phyloP scores from a whole-genome alignment of 1,140 invertebrate species.

The Dolichoris vasculosae region DNA sequence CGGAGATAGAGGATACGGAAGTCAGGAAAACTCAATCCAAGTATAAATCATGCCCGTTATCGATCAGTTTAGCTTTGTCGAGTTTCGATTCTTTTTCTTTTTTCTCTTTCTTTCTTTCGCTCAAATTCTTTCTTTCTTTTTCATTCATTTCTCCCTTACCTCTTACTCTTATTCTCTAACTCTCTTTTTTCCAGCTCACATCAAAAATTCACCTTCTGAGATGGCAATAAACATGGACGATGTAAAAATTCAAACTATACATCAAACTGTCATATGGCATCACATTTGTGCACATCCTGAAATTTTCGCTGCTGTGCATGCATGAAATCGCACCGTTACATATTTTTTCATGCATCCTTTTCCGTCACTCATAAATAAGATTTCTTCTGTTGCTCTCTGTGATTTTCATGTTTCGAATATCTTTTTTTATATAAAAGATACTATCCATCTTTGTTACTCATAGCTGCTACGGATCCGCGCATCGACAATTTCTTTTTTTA shows the following conservation, averaged over 20 bases:
- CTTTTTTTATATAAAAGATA: background rate
- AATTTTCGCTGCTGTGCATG: slow-evolving; percentile 50
- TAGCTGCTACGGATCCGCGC: background rate
- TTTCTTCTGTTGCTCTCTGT: slow-evolving; percentile 48
- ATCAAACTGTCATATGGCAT: slow-evolving; percentile 63
- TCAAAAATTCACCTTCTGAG: slow-evolving; percentile 59
- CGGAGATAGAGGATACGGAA: background rate
- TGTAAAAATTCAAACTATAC: slow-evolving; percentile 62
- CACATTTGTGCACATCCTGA: slow-evolving; percentile 59
- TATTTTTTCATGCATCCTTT: slow-evolving; percentile 42
- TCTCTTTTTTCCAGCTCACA: slow-evolving; percentile 27
- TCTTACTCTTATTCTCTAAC: background rate
- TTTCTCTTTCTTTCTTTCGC: background rate
- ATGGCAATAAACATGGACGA: slow-evolving; percentile 59
- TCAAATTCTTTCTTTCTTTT: background rate
- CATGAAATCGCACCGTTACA: slow-evolving; percentile 27
- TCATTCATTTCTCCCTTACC: background rate
- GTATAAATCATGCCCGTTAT: slow-evolving; percentile 58
- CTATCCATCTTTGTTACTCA: slow-evolving; percentile 25
- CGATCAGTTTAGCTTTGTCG: slow-evolving; percentile 54
- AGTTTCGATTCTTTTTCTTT: slow-evolving; percentile 35
- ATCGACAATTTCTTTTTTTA: background rate
- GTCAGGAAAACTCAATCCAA: slow-evolving; percentile 53
- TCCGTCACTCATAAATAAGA: background rate
- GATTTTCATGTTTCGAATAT: background rate